Conservation (phyloP, 2,797 vertebrate species). For the Antrozous pallidus region DNA sequence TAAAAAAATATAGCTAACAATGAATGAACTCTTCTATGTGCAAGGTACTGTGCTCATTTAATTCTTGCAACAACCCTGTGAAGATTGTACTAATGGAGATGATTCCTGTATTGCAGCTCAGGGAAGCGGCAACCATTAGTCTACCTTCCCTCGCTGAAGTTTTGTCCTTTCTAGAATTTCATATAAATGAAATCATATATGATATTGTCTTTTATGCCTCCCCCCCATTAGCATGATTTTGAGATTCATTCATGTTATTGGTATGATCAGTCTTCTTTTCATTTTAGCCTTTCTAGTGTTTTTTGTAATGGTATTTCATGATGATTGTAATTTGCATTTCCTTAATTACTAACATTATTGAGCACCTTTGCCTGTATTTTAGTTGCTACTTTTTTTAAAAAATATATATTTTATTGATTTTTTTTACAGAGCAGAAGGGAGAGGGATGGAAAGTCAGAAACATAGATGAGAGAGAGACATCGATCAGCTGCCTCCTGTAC, state of each 20-base stretch:
- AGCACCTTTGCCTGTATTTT: neutral
- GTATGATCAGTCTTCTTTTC: neutral
- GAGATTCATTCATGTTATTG: neutral
- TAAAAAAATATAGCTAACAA: neutral
- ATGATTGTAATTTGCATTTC: neutral
- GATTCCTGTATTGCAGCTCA: neutral
- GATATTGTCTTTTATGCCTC: neutral
- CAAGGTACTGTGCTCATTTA: neutral
- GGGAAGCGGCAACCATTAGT: neutral
- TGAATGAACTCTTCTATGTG: neutral
- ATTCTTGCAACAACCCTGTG: neutral
- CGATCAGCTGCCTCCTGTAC: too few species aligned
- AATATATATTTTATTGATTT: too few species aligned
- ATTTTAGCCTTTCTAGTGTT: neutral
- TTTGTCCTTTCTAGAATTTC: slow-evolving; percentile 5
- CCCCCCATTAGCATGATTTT: neutral
- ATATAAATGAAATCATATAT: neutral
- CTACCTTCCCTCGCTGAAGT: neutral
- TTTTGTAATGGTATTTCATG: neutral
- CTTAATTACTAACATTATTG: neutral
- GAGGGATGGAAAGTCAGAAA: too few species aligned
- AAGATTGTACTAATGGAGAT: neutral
- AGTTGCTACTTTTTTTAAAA: neutral
- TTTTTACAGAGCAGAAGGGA: too few species aligned
- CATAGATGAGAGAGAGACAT: too few species aligned